Conservation (phyloP, 2,797 vertebrate species). For the Dipus sagitta region DNA sequence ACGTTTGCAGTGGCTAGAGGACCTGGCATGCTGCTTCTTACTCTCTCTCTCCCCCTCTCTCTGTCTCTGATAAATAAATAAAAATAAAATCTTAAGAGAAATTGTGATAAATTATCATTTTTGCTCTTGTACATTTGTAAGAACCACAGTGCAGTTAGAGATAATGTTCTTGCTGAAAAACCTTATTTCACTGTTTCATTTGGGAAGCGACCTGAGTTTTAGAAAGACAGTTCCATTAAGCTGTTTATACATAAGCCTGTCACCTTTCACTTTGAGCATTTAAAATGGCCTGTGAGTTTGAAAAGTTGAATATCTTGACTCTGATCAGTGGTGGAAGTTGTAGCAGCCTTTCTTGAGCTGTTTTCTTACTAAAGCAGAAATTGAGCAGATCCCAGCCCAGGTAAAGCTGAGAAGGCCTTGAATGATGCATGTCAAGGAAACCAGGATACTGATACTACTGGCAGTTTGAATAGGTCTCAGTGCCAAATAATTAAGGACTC, state of each 20-base stretch:
- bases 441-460: slow-evolving; percentile 84
- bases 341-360: background rate
- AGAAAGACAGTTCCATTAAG: slow-evolving; percentile 31
- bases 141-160: background rate
- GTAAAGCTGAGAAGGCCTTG: slow-evolving; percentile 84
- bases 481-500: slow-evolving; percentile 70
- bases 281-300: background rate
- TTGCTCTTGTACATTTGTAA: slow-evolving; percentile 50
- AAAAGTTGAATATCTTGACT: background rate
- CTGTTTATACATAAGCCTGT: background rate
- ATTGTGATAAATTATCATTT: background rate
- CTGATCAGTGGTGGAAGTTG: background rate
- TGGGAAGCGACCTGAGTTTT: background rate
- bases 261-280: slow-evolving; percentile 17
- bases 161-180: background rate
- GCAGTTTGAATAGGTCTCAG: slow-evolving; percentile 76
- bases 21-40: no score
- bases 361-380: slow-evolving; percentile 81
- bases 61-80: no score
- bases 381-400: slow-evolving; percentile 60
- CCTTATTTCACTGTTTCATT: background rate
- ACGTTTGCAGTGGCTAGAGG: no score
- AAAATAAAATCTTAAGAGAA: no score
- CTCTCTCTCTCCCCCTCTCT: no score
- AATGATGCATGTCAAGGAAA: slow-evolving; percentile 88